Conservation (phyloP, 2,113 vertebrate species). For the Thomomys bottae region DNA sequence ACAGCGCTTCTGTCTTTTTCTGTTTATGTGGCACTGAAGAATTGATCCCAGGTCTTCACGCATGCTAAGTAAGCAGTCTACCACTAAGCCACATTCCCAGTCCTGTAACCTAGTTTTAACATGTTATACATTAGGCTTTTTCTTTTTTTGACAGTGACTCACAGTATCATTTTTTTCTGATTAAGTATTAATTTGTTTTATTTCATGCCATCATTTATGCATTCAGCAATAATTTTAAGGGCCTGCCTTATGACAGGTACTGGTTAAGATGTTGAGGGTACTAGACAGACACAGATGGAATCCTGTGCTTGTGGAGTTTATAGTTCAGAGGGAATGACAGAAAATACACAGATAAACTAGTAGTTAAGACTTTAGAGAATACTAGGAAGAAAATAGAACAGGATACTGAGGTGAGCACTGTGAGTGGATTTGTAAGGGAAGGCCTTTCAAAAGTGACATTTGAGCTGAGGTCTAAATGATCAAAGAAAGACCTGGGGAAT, state of each 20-base stretch:
- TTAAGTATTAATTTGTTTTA: background rate
- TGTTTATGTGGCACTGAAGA: too few species aligned
- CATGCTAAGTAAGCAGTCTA: too few species aligned
- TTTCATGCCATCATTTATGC: background rate
- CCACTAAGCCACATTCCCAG: too few species aligned
- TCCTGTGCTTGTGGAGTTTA: background rate
- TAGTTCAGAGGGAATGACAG: background rate
- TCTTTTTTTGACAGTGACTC: slow-evolving; percentile 13
- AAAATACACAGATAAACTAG: background rate
- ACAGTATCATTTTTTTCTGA: background rate
- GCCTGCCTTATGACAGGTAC: background rate
- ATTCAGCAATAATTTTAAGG: background rate
- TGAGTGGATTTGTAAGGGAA: background rate
- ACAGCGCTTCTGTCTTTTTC: too few species aligned
- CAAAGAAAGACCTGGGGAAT: background rate
- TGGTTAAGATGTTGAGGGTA: background rate
- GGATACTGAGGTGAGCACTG: background rate
- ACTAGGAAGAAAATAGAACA: background rate
- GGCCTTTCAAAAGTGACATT: background rate
- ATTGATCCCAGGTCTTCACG: too few species aligned
- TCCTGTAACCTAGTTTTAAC: background rate
- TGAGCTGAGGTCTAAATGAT: background rate
- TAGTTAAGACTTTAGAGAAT: background rate
- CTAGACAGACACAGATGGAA: background rate
- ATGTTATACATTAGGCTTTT: background rate